Evolutionary conservation across 2,888 invertebrate genomes (phyloP), one percentile per base, ranked within the genome.

Genomic region (Hydrotaea diabolus): DNA sequence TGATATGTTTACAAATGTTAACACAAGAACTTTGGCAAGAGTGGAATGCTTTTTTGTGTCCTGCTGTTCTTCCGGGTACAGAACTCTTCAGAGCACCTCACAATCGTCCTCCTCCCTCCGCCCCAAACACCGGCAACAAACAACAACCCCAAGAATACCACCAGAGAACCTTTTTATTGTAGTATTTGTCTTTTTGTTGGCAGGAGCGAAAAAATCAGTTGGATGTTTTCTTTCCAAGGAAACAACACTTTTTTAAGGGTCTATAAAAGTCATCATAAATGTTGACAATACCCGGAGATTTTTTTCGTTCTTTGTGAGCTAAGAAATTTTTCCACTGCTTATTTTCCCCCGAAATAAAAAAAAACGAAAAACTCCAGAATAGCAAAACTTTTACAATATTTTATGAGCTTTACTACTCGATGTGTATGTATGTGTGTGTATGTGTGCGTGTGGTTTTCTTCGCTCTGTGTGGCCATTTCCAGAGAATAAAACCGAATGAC

Each of bases 261-360:
- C 81, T 77, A 85, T 85, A 85, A 85, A 85, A 85, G 82, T 85
- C 81, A 79, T 82, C 81, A 85, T 85, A 85, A 85, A 85, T 82
- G 82, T 79, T 85, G 81, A 82, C 79, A 77, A 82, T 73, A 66
- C 21, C 75, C 76, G 66, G 46, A 81, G 76, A 76, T 76, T 79
- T 81, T 78, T 76, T 72, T 43, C 57, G n/a, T 74, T 39, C 21
- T 73, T 46, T 53, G 2, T 46, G 23, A 43, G 13, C 31, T 4
- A 23, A 66, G 71, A 73, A 66, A 59, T 77, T 57, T 77, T 17
- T 75, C 13, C 74, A 53, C 46, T 39, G 46, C 69, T 69, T 69
- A 62, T 69, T 69, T 46, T 7, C 46, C 69, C 46, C 43, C 23
- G 19, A 21, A 55, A 46, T 69, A 77, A 76, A 80, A 36, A 59